Evolutionary conservation across 1,140 invertebrate genomes (phyloP).

Genomic region (Cotesia typhae): DNA sequence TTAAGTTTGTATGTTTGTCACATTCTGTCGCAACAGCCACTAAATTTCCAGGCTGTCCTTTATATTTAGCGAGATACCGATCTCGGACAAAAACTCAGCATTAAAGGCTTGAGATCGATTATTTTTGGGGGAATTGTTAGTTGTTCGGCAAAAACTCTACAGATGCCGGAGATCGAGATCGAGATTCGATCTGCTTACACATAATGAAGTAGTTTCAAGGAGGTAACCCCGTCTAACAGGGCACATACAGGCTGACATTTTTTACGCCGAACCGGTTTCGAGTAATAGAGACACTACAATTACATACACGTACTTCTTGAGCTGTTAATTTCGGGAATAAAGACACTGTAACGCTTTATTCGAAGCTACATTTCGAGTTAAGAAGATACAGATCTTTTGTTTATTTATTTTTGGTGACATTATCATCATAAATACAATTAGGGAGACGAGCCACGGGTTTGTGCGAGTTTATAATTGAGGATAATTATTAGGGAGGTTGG

Average conservation of each 20-base stretch:
- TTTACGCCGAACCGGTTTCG: slow-evolving; percentile 20
- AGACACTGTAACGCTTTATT: not conserved
- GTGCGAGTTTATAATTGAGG: too few species aligned
- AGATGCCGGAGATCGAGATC: not conserved
- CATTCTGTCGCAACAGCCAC: slow-evolving; percentile 27
- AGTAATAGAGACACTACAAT: slow-evolving; percentile 20
- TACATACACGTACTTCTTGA: slow-evolving; percentile 10
- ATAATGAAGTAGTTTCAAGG: not conserved
- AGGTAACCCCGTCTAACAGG: slow-evolving; percentile 3
- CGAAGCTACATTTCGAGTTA: too few species aligned
- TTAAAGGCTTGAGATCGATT: not conserved
- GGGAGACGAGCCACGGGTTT: too few species aligned
- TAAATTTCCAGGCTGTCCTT: slow-evolving; percentile 31
- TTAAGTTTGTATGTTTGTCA: not conserved
- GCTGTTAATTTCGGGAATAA: slow-evolving; percentile 24
- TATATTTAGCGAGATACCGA: slow-evolving; percentile 21
- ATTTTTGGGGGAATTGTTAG: not conserved
- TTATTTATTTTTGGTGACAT: too few species aligned
- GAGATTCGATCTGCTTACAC: not conserved
- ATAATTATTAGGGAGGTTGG: too few species aligned
- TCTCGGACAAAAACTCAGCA: slow-evolving; percentile 11
- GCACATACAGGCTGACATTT: not conserved
- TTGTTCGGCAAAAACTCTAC: slow-evolving; percentile 1
- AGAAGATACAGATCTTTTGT: too few species aligned
- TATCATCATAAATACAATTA: too few species aligned